phyloP scores from a whole-genome alignment of 2,888 invertebrate species.

The Steinernema carpocapsae region DNA sequence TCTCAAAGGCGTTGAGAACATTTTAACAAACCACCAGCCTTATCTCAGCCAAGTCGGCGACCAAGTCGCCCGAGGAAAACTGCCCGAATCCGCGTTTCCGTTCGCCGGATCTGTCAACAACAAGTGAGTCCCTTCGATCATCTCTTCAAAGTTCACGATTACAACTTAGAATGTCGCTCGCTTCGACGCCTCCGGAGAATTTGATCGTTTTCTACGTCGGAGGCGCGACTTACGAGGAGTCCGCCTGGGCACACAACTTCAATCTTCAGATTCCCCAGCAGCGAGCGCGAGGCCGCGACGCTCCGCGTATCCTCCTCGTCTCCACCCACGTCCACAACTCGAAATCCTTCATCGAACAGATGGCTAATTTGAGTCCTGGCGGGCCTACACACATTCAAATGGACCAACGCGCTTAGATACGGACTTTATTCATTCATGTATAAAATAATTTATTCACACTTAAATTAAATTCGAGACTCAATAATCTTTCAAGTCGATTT shows the following conservation, averaged over 20 bases:
- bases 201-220: slow-evolving; percentile 95
- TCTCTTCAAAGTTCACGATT: slow-evolving; percentile 6
- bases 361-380: slow-evolving; percentile 25
- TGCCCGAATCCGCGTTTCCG: slow-evolving; percentile 75
- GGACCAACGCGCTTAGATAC: background rate
- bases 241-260: slow-evolving; percentile 81
- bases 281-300: slow-evolving; percentile 71
- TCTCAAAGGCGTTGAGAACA: slow-evolving; percentile 94
- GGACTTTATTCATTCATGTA: slow-evolving; percentile 7
- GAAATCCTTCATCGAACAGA: slow-evolving; percentile 42
- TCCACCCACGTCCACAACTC: slow-evolving; percentile 61
- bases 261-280: slow-evolving; percentile 72
- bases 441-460: slow-evolving; percentile 27
- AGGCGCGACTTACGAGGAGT: slow-evolving; percentile 94
- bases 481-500: background rate
- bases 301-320: slow-evolving; percentile 55
- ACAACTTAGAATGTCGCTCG: slow-evolving; percentile 37
- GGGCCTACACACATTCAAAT: background rate
- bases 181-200: slow-evolving; percentile 75
- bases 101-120: slow-evolving; percentile 13
- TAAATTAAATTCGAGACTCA: slow-evolving; percentile 5
- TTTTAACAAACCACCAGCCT: slow-evolving; percentile 98
- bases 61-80: slow-evolving; percentile 84
- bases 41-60: slow-evolving; percentile 86
- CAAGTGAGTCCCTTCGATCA: slow-evolving; percentile 40